Evolutionary conservation across 2,888 invertebrate species (phyloP).

Genomic region (Pollenia griseotomentosa): DNA sequence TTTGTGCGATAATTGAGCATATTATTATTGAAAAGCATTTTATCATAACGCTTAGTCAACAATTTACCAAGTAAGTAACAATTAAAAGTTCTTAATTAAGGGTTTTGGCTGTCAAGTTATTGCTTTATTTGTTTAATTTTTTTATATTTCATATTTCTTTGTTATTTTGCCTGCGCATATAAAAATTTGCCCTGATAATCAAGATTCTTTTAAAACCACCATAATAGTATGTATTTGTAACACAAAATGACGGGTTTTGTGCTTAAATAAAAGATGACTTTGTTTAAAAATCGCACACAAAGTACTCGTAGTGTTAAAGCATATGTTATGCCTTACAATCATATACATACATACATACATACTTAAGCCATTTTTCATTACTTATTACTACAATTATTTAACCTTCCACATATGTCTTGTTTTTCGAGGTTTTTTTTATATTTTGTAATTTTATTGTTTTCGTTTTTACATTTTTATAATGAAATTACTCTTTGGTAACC

Average conservation of each 20-base stretch:
- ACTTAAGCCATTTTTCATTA: not conserved
- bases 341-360: too few species aligned
- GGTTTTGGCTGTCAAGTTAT: too few species aligned
- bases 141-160: too few species aligned
- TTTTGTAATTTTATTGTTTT: slow-evolving; percentile 5
- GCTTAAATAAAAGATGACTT: not conserved
- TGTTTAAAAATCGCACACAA: not conserved
- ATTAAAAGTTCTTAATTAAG: too few species aligned
- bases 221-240: not conserved
- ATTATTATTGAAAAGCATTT: too few species aligned
- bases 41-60: too few species aligned
- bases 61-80: too few species aligned
- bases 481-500: slow-evolving; percentile 67
- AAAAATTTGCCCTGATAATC: not conserved
- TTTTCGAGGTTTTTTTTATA: slow-evolving; percentile 47
- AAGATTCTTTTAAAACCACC: not conserved
- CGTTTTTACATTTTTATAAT: slow-evolving; percentile 18
- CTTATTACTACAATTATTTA: slow-evolving; percentile 26
- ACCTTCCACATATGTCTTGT: slow-evolving; percentile 36
- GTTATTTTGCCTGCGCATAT: too few species aligned
- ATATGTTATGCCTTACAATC: too few species aligned
- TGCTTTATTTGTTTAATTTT: too few species aligned
- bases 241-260: not conserved
- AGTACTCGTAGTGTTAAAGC: not conserved
- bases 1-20: too few species aligned